A percentile compares a stretch with the other conserved stretches of the same genome.
These are phyloP conservation scores for Chaetophractus vellerosus DNA, from an alignment of 2,797 vertebrate species.

Conservation along the genomic window DNA sequence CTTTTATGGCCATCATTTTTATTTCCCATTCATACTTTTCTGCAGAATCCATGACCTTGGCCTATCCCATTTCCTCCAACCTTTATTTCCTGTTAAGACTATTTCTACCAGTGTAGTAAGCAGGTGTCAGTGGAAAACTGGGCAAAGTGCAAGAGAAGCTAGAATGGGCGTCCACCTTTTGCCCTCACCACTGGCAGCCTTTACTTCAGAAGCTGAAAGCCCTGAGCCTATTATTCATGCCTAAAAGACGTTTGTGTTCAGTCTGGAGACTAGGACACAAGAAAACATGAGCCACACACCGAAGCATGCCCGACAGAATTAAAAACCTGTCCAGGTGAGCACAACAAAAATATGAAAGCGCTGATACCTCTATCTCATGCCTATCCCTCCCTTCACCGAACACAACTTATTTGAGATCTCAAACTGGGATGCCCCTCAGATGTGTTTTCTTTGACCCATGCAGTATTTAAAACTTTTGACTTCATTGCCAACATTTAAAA, in stretches of 20 bases:
- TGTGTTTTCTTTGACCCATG: neutral
- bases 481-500: neutral
- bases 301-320: neutral
- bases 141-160: neutral
- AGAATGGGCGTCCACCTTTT: neutral
- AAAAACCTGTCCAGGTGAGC: neutral
- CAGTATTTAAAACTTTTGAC: neutral
- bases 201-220: neutral
- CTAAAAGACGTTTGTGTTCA: neutral
- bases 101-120: neutral
- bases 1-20: neutral
- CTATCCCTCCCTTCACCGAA: neutral
- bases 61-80: neutral
- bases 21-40: neutral
- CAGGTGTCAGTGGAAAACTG: neutral
- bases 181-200: neutral
- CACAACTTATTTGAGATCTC: neutral
- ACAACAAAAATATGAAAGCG: accelerated
- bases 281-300: neutral
- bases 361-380: accelerated
- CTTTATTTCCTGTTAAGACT: neutral
- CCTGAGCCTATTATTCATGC: neutral
- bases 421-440: neutral
- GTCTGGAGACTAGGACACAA: neutral
- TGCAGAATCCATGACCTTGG: neutral